Base-by-base conservation (phyloP, 2,113 vertebrate genomes). In the Rana temporaria region DNA sequence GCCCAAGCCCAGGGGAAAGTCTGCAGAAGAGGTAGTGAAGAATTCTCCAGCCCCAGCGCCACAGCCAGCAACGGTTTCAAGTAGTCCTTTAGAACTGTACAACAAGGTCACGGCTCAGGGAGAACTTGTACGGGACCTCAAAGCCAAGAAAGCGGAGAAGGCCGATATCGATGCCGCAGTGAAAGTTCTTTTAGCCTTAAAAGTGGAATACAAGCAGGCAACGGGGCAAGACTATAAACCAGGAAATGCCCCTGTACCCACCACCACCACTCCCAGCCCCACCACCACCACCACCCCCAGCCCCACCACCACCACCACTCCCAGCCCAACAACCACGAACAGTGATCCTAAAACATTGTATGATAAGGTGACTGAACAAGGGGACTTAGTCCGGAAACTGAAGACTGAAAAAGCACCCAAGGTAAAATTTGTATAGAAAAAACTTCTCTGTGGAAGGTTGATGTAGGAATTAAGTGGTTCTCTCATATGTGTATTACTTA, bases 131-230 rank as follows among this genome's bases (percentile, higher is more conserved):
- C 94, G 97, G 26, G 93, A 95, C 65, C 89, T 99, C 26, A 99
- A 99, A 91, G 84, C 91, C 17, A 94, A 91, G 88, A 98, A 96
- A 84, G 96, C 96, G 24, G 70, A 94, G 3, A 98, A 98, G 82
- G 95, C 97, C n/a, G 94, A 98, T 34, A 88, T 98, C 19, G 98
- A 98, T 78, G 88, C 91, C 19, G 97, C 97, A 1, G 94, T 99
- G 60, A 95, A 97, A 78, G 90, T 91, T 38, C 94, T 99, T 24
- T 88, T 99, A 82, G 89, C 92, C 26, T 89, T 98, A 56, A 99
- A 99, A 92, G 93, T 92, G 12, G 93, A 97, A 76, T 99, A 97
- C 84, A 99, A 98, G 84, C 90, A 96, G 87, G 92, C 93, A 85
- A 97, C 94, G 0, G 96, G 98, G 48, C 90, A 95, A 63, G 42